Base-by-base conservation (phyloP, 2,888 invertebrate genomes). In the Choristoneura rosaceana region DNA sequence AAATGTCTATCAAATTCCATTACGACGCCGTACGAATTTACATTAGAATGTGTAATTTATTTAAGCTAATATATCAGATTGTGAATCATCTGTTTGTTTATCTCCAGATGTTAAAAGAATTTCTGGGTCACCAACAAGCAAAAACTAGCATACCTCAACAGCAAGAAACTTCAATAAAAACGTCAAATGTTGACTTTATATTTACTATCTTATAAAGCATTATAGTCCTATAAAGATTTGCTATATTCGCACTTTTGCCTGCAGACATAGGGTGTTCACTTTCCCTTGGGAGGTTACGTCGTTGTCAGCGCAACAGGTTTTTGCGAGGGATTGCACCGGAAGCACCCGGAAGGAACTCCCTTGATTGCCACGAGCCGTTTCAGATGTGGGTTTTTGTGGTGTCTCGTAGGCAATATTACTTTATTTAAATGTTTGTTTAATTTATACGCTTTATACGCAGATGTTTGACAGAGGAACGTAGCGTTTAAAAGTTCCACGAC, bases 341-440 rank as follows among this genome's bases (percentile, higher is more conserved):
- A 73, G 69, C 68, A 87, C 84, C 83, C 85, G 89, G 90, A 89
- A 73, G 69, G 73, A 88, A 84, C 83, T 78, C 79, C 77, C 78
- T 77, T 79, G 81, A 81, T 82, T 84, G 90, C 84, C 91, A 91
- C 91, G 91, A 84, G 91, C 82, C 82, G 75, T 74, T 73, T 87
- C 88, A 89, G 88, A 87, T 89, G 89, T 83, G 84, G 82, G 82
- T 86, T 89, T 87, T 84, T 71, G 74, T 43, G 70, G 65, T 78
- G 79, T 65, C 67, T 65, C 67, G 69, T 52, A 50, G 80, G 81
- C 84, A 84, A 86, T 87, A 87, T 84, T 77, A 81, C 81, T 83
- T 84, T 82, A 80, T 78, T 81, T 69, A 59, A 34, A 69, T 73
- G 73, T 73, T 64, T 73, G 62, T 60, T 73, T 73, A 73, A 59